Evolutionary conservation across 2,113 vertebrate genomes (phyloP), one percentile per base, ranked within the genome.

Genomic region (Chionodraco myersi): DNA sequence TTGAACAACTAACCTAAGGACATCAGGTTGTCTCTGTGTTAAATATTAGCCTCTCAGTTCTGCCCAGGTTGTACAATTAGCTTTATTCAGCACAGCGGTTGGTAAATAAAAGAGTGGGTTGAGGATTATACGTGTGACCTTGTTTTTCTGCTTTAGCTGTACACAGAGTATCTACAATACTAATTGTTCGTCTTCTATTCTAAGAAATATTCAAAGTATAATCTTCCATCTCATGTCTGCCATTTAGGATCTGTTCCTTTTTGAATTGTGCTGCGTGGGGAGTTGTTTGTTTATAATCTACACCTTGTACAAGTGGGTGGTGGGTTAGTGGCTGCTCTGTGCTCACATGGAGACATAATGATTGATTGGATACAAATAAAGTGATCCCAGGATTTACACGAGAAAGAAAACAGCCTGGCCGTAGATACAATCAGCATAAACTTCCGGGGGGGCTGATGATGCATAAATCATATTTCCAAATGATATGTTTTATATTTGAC

Each of bases 251-350:
- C 14, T 26, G 45, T 58, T 66, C 30, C 10, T 13, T 30, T 67
- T 21, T 47, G 5, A 60, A 10, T 48, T 23, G 14, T 10, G 3
- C 54, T 75, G 65, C 0, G 16, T 66, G 41, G 51, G 60, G 44
- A 6, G 1, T 59, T 66, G 73, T 65, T 72, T 72, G 18, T 77
- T 68, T 71, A 81, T 53, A 72, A 57, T 79, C 54, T 78, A 48
- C 21, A 68, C 47, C 18, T 23, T 1, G 23, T 21, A 57, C 66
- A 51, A 26, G 79, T 82, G 67, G 62, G 52, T 54, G 75, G 57
- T 21, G 26, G 12, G 47, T 69, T 76, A 79, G 79, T 10, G 45
- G 73, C 45, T 71, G 60, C 64, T 77, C 36, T 60, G 48, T 21
- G 75, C 53, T 79, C 44, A 66, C 58, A 72, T 70, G 23, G 26